Conservation (phyloP, 2,113 vertebrate species). For the Acinonyx jubatus region DNA sequence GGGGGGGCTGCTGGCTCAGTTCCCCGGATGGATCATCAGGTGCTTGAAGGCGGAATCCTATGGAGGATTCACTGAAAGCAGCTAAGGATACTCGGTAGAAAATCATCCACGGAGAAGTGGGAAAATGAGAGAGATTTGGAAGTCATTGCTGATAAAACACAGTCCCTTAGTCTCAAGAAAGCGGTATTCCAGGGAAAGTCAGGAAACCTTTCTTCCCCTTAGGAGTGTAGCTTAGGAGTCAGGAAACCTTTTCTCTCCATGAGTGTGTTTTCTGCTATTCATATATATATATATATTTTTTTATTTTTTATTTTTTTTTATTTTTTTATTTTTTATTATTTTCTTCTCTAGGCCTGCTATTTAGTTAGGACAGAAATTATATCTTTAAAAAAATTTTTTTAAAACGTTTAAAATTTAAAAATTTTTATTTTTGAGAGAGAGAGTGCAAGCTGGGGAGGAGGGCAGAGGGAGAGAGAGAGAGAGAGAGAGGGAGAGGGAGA, state of each 20-base stretch:
- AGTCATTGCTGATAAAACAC: background rate
- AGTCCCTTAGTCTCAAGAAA: background rate
- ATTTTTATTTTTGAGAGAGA: too few relatives aligned
- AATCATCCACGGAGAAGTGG: background rate
- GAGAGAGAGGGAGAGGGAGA: too few relatives aligned
- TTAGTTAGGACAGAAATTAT: background rate
- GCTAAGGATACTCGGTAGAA: background rate
- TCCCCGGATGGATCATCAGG: background rate
- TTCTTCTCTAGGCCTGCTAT: background rate
- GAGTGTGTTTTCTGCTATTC: background rate
- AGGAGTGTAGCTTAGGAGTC: background rate
- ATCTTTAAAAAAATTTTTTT: background rate
- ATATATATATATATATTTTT: background rate
- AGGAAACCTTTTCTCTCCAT: background rate
- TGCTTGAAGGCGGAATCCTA: background rate
- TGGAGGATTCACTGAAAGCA: background rate
- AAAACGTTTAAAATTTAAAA: too few relatives aligned
- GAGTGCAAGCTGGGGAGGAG: too few relatives aligned
- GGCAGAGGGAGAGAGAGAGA: too few relatives aligned
- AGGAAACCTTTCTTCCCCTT: background rate
- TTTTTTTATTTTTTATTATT: background rate
- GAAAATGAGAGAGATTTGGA: background rate
- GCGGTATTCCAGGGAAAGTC: background rate
- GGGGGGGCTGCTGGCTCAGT: background rate
- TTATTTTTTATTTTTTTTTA: too few relatives aligned